Evolutionary conservation across 1,140 invertebrate species (phyloP), one percentile per base, ranked within the genome.

Genomic region (Apis dorsata): DNA sequence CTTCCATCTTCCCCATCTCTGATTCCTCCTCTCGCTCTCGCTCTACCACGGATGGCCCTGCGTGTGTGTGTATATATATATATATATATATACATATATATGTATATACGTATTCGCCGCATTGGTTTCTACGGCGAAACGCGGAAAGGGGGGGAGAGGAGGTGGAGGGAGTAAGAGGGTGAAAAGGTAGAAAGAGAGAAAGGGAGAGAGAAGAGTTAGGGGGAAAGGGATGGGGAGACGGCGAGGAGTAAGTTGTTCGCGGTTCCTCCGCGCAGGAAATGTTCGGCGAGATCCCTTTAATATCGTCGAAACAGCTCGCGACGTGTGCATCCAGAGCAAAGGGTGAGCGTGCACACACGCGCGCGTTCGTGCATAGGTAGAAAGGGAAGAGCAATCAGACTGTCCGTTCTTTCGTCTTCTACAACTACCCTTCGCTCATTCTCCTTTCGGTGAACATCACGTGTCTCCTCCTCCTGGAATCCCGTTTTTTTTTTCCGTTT

Each of bases 161-260:
- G 62, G 28, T 2, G 28, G 70, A 59, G 1, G 17, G 71, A n/a
- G 28, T 24, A 19, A n/a, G 10, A 51, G 8, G 17, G 4, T 13
- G 59, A 19, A 24, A n/a, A 34, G 0, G 0, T 2, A 1, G 59
- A 17, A 53, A 11, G 55, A 2, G 19, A 49, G 34, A 2, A 34
- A 34, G 34, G 44, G 55, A 57, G 19, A 1, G 49, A 17, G 8
- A 34, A 19, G 21, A 19, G 34, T 19, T 7, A 8, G 7, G 1
- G 59, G 13, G 44, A 17, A 70, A 13, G 17, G 44, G 57, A 74
- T 12, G 76, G 49, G 69, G 21, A 55, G 34, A 81, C 15, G 75
- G 75, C 72, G 86, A 60, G 75, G 89, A 92, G 89, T 89, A 91
- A 92, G 92, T 93, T 92, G 93, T 93, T 91, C 88, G 91, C 86